These are phyloP conservation scores for Catharus fuscescens DNA, from an alignment of 2,113 vertebrate genomes.

Conservation along the genomic window DNA sequence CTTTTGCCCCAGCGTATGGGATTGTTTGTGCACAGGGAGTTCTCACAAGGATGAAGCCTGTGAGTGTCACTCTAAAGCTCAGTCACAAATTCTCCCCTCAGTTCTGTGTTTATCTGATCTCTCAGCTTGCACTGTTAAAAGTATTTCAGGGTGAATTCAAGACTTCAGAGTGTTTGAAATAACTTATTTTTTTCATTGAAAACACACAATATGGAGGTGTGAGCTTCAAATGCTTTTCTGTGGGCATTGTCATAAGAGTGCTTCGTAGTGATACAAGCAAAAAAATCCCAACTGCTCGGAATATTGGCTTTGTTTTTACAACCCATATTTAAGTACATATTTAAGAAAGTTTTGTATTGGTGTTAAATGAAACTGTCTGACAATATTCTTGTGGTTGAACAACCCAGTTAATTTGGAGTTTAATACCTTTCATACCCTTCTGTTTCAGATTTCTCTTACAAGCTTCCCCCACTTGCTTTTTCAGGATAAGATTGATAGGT, in stretches of 20 bases:
- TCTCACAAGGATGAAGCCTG: not conserved
- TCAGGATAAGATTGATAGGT: not conserved
- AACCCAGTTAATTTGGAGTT: not conserved
- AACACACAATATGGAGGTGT: not conserved
- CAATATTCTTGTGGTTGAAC: not conserved
- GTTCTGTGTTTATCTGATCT: not conserved
- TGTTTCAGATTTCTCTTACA: not conserved
- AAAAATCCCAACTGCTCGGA: not conserved
- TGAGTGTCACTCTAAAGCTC: not conserved
- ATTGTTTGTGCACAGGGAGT: not conserved
- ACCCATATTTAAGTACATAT: not conserved
- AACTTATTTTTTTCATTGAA: not conserved
- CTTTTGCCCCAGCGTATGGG: not conserved
- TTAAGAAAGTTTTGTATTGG: not conserved
- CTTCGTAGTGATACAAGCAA: not conserved
- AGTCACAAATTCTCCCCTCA: not conserved
- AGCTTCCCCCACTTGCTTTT: not conserved
- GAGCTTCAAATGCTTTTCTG: not conserved
- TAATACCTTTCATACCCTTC: not conserved
- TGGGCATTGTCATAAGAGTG: not conserved
- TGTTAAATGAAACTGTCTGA: not conserved
- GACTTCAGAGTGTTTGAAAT: not conserved
- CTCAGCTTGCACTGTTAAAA: not conserved
- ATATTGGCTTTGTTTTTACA: not conserved
- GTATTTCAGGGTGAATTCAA: not conserved